Base-by-base conservation (phyloP, 2,888 invertebrate species). In the Endotricha flammealis region DNA sequence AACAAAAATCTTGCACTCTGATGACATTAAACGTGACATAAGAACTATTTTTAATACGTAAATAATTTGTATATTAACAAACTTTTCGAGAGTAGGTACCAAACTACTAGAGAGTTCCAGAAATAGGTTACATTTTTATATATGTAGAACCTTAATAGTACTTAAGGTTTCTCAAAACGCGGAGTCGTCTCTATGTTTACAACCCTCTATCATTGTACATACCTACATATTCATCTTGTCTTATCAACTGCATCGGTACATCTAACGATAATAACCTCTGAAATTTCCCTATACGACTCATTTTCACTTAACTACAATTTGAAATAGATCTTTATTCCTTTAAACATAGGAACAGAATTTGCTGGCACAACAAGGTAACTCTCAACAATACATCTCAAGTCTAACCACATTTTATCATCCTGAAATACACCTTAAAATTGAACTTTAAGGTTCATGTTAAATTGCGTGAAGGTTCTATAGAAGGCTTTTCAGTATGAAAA, bases 291-390 rank as follows among this genome's bases (percentile, higher is more conserved):
- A 66, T 76, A 78, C 62, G 63, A 75, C 58, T 72, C 78, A 81
- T 79, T 83, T 81, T 83, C 71, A 71, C 57, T 73, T 65, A 74
- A 65, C 76, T 64, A 67, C 31, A 45, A 58, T 47, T 53, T 80
- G 82, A 80, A 83, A 83, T 81, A 81, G 74, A 83, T 82, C 83
- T 80, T 81, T 83, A 82, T 82, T 81, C 79, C 81, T 80, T 81
- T 82, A 80, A 78, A 75, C 67, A 69, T 69, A 74, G 60, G 66
- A 69, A 67, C 76, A 75, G 73, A 83, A 79, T 82, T 82, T 79
- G 73, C 82, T 76, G 72, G 74, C 77, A 82, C 76, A 83, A 82
- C 79, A 81, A 79, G 64, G 52, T 44, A 48, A 47, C 48, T 23
- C 23, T 14, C 23, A 16, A 20, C 23, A 14, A 34, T 61, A 64